A percentile compares a stretch with the other conserved stretches of the same genome.
These are phyloP conservation scores for Quadriops clusia DNA, from an alignment of 2,888 invertebrate genomes.

Conservation along the genomic window DNA sequence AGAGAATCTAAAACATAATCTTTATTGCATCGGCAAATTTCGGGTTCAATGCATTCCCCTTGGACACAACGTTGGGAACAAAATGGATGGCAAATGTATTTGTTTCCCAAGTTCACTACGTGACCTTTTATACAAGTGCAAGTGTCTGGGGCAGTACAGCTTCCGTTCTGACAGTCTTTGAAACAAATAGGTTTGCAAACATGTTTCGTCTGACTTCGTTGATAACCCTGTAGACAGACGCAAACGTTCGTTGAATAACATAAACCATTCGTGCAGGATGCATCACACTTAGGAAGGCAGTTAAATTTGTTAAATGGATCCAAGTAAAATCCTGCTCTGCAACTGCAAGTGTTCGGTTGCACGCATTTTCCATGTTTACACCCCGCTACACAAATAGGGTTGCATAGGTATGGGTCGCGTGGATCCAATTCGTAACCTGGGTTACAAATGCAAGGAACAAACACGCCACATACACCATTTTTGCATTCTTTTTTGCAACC, in stretches of 20 bases:
- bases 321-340: slow-evolving; percentile 11
- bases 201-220: no score
- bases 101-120: neutral
- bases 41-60: no score
- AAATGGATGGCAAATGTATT: slow-evolving; percentile 12
- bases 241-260: slow-evolving; percentile 15
- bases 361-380: slow-evolving; percentile 12
- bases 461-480: slow-evolving; percentile 6
- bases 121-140: slow-evolving; percentile 8
- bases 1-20: slow-evolving; percentile 4
- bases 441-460: slow-evolving; percentile 7
- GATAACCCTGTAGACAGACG: no score
- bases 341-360: no score
- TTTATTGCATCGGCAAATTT: slow-evolving; percentile 14
- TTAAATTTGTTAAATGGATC: slow-evolving; percentile 12
- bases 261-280: no score
- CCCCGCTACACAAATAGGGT: slow-evolving; percentile 9
- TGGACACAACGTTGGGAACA: no score
- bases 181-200: slow-evolving; percentile 10
- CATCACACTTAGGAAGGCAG: no score
- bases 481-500: slow-evolving; percentile 11
- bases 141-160: slow-evolving; percentile 9
- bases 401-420: slow-evolving; percentile 11
- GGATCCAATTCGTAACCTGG: slow-evolving; percentile 6
- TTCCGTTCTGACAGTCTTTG: slow-evolving; percentile 7